Evolutionary conservation across 1,140 invertebrate species (phyloP).

Genomic region (Muscidifurax raptorellus): DNA sequence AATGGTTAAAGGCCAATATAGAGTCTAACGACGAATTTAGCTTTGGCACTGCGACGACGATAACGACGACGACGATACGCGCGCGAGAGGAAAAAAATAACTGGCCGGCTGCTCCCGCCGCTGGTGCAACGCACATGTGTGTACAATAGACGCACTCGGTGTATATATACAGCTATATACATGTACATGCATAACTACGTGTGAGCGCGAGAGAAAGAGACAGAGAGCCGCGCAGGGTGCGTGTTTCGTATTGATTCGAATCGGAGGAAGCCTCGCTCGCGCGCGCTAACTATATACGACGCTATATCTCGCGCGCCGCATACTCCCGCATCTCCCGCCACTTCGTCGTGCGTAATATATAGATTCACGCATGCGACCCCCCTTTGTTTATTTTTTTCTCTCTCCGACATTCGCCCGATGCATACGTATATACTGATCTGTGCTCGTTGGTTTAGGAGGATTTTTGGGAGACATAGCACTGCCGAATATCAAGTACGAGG

Average conservation of each 20-base stretch:
- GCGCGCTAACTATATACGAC: neutral
- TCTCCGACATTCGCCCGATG: no score
- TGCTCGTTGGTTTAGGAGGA: constrained; percentile 76
- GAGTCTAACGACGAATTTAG: constrained; percentile 4
- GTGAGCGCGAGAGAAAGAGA: constrained; percentile 14
- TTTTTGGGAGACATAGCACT: constrained; percentile 90
- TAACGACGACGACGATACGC: neutral
- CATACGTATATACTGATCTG: neutral
- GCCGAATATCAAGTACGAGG: constrained; percentile 79
- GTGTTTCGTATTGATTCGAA: constrained; percentile 45
- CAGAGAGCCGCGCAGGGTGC: constrained; percentile 5
- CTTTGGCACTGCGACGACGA: no score
- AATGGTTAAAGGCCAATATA: neutral
- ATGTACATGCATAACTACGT: neutral
- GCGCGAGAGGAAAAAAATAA: neutral
- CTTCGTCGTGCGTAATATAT: neutral
- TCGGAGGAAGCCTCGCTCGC: constrained; percentile 36
- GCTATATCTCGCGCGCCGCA: neutral
- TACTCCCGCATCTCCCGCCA: neutral
- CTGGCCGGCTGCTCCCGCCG: neutral
- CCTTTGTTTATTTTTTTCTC: neutral
- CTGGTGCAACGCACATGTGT: neutral
- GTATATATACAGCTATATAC: neutral
- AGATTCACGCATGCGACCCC: neutral
- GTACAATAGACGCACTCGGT: no score